Conservation (phyloP, 1,140 invertebrate genomes). For the Bombus turneri region DNA sequence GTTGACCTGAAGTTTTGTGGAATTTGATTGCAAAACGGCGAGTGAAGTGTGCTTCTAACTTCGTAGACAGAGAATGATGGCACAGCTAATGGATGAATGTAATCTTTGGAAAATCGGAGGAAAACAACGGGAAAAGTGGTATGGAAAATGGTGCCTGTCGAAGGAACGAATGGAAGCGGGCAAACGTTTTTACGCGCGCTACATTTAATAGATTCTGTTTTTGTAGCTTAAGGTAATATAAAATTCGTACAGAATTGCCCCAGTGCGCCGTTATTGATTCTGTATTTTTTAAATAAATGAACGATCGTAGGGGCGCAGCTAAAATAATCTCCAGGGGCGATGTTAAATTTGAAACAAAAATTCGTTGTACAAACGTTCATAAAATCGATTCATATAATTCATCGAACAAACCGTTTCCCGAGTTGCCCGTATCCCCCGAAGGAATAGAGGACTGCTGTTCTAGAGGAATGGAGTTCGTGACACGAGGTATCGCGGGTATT, state of each 20-base stretch:
- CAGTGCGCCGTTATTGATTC: conserved; percentile 3
- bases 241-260: background rate
- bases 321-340: conserved; percentile 8
- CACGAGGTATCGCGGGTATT: background rate
- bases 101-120: background rate
- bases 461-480: background rate
- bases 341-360: conserved; percentile 14
- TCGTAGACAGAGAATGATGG: background rate
- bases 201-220: conserved; percentile 17
- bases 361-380: background rate
- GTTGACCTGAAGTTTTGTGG: no score
- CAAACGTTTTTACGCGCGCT: conserved; percentile 21
- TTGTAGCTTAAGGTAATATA: background rate
- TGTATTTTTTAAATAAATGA: conserved; percentile 5
- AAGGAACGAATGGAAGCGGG: conserved; percentile 26
- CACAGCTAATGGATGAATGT: background rate
- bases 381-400: conserved; percentile 11
- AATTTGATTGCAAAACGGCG: background rate
- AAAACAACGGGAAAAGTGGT: background rate
- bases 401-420: background rate
- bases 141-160: background rate
- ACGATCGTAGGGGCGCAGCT: background rate
- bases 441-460: conserved; percentile 3
- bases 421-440: background rate
- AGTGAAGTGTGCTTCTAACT: no score